These are phyloP conservation scores for Plutella xylostella DNA, from an alignment of 2,888 invertebrate genomes.

Conservation along the genomic window DNA sequence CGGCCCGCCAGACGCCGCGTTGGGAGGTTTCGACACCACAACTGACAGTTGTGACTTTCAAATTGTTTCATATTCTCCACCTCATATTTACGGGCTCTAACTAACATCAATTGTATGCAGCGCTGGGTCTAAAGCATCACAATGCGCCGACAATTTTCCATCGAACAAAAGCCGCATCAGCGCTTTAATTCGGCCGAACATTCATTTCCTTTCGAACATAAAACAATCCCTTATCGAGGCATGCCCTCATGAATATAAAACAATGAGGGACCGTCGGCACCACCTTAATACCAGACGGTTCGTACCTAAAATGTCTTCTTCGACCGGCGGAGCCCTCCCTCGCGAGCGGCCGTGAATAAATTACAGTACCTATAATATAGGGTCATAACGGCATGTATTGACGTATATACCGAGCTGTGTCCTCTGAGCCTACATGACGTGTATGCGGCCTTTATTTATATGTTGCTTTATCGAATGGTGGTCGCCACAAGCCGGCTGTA, in stretches of 20 bases:
- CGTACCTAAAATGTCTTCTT: constrained; percentile 9
- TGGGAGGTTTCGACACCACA: too few relatives aligned
- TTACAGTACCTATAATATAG: constrained; percentile 25
- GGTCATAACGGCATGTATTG: constrained; percentile 28
- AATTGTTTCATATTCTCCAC: too few relatives aligned
- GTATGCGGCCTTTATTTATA: constrained; percentile 40
- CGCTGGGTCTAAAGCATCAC: neutral
- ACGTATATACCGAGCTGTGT: constrained; percentile 20
- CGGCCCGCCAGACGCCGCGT: too few relatives aligned
- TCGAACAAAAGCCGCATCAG: neutral
- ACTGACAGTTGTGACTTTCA: too few relatives aligned
- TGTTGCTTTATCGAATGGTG: constrained; percentile 37
- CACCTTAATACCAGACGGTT: constrained; percentile 4
- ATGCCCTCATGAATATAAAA: constrained; percentile 4
- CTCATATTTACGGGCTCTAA: too few relatives aligned
- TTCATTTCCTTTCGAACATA: too few relatives aligned
- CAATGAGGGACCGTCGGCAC: constrained; percentile 5
- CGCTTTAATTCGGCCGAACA: too few relatives aligned
- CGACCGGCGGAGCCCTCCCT: neutral
- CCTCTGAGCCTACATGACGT: constrained; percentile 34
- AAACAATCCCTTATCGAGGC: too few relatives aligned
- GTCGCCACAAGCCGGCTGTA: constrained; percentile 47
- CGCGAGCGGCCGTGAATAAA: constrained; percentile 18
- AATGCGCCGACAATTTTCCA: neutral
- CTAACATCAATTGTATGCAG: too few relatives aligned